phyloP scores from a whole-genome alignment of 1,140 invertebrate species.

The Glossosoma conforme region DNA sequence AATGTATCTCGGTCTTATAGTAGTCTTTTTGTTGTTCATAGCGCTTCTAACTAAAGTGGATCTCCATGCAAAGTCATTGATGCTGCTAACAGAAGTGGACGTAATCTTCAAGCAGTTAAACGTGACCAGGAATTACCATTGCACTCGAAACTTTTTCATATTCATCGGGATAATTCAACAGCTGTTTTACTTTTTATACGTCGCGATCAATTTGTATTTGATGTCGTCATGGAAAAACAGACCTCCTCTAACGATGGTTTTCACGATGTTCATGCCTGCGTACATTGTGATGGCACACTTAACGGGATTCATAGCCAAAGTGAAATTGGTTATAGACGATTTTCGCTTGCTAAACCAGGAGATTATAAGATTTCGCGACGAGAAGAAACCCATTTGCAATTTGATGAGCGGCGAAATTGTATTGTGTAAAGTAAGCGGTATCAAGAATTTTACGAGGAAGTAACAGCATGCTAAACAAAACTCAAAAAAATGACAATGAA shows the following conservation, averaged over 20 bases:
- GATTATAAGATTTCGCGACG: background rate
- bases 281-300: background rate
- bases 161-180: background rate
- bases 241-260: background rate
- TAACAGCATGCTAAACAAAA: background rate
- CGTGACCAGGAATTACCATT: background rate
- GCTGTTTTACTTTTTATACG: background rate
- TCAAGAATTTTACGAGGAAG: background rate
- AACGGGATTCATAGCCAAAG: background rate
- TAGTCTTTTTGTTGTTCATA: background rate
- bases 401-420: too few relatives aligned
- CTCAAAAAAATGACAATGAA: background rate
- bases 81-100: background rate
- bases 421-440: background rate
- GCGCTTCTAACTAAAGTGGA: background rate
- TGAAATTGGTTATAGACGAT: too few relatives aligned
- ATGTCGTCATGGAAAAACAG: background rate
- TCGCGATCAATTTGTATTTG: background rate
- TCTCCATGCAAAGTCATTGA: background rate
- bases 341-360: background rate
- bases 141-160: background rate
- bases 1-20: background rate
- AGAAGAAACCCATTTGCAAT: too few relatives aligned
- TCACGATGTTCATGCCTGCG: background rate
- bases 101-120: background rate